Conservation (phyloP, 2,797 vertebrate species). For the Mallotus villosus region DNA sequence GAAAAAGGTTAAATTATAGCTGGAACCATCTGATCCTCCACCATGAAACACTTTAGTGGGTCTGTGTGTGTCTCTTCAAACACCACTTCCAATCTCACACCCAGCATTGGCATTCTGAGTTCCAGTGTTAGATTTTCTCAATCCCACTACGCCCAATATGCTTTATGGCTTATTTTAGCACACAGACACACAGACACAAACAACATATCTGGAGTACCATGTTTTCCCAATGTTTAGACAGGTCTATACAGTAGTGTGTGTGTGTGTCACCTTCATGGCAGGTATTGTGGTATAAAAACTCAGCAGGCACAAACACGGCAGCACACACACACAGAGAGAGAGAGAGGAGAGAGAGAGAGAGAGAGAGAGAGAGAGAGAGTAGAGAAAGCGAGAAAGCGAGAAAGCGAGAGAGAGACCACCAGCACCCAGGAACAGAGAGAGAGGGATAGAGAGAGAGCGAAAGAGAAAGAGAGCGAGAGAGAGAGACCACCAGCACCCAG, state of each 20-base stretch:
- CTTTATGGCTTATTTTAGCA: slow-evolving; percentile 2
- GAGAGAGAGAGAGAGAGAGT: no score
- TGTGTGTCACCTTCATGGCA: slow-evolving; percentile 4
- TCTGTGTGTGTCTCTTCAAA: slow-evolving; percentile 23
- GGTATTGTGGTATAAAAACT: no score
- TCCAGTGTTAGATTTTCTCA: slow-evolving; percentile 36
- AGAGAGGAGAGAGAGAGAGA: neutral
- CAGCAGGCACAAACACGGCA: no score
- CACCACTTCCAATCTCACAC: slow-evolving; percentile 37
- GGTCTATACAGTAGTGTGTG: neutral
- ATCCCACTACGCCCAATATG: slow-evolving; percentile 1
- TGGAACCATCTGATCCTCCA: neutral
- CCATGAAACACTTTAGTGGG: slow-evolving; percentile 5
- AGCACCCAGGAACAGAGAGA: no score
- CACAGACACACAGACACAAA: slow-evolving; percentile 5
- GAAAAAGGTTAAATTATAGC: slow-evolving; percentile 3
- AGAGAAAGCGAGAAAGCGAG: neutral
- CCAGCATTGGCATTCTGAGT: slow-evolving; percentile 55
- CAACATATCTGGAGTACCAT: neutral
- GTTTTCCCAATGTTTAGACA: neutral
- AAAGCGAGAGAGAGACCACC: no score
- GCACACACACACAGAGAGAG: neutral
- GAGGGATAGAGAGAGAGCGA: no score
- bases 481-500: no score
- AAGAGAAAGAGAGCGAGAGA: no score